These are phyloP conservation scores for Sebastes kiyomatsui DNA, from an alignment of 2,797 vertebrate genomes.

Conservation along the genomic window DNA sequence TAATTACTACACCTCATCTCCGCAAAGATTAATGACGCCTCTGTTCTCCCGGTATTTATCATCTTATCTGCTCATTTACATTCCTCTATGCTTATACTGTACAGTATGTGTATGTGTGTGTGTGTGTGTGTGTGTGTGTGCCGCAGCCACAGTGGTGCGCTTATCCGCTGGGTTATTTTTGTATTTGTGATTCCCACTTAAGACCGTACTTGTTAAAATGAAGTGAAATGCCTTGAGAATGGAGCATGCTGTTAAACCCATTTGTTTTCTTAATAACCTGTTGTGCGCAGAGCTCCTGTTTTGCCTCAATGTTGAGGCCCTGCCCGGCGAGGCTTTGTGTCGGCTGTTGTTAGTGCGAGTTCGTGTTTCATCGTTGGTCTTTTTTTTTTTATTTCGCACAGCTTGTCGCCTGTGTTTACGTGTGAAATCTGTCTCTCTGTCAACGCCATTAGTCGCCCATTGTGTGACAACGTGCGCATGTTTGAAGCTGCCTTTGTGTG, in stretches of 20 bases:
- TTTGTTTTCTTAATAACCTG: conserved; percentile 74
- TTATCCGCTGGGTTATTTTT: conserved; percentile 3
- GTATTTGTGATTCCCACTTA: conserved; percentile 22
- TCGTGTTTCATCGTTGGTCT: conserved; percentile 30
- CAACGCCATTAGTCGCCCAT: not conserved
- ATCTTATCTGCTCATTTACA: conserved; percentile 65
- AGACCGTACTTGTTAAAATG: conserved; percentile 28
- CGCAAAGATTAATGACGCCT: conserved; percentile 74
- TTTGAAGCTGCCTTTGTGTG: not conserved
- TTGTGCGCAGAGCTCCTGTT: conserved; percentile 44
- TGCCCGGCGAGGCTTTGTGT: conserved; percentile 46
- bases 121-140: not conserved
- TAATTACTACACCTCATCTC: conserved; percentile 76
- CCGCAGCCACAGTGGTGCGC: not conserved
- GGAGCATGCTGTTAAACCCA: conserved; percentile 61
- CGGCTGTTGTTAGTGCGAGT: conserved; percentile 33
- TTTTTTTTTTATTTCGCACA: conserved; percentile 3
- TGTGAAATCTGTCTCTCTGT: conserved; percentile 13
- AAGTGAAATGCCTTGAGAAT: conserved; percentile 52
- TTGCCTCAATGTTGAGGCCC: conserved; percentile 33
- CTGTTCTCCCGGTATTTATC: conserved; percentile 57
- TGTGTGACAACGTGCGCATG: not conserved
- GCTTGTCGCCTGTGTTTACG: conserved; percentile 9
- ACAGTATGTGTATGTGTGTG: conserved; percentile 8
- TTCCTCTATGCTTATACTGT: conserved; percentile 35